A percentile compares a stretch with the other conserved stretches of the same genome.
phyloP scores from a whole-genome alignment of 2,797 vertebrate genomes.

The Acanthiza pusilla region DNA sequence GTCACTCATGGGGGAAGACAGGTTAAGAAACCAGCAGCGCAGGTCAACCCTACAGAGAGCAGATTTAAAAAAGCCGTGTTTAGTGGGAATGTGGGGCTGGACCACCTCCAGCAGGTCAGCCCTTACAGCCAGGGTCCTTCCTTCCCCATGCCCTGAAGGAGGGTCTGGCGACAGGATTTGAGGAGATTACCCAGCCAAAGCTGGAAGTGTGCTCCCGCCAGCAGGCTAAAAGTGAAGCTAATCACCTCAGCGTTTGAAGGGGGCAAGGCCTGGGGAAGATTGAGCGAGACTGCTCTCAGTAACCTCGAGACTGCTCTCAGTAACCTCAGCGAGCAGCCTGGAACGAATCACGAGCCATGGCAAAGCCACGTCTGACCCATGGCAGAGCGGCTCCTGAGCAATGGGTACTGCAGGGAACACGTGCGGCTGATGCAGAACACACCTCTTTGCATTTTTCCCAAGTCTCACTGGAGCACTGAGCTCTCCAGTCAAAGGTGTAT shows the following conservation, averaged over 20 bases:
- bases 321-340: neutral
- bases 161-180: conserved; percentile 1
- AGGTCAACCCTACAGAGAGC: neutral
- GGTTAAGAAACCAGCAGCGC: neutral
- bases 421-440: rapidly evolving
- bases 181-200: conserved; percentile 37
- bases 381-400: neutral
- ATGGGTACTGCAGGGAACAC: neutral
- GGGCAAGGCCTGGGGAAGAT: neutral
- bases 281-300: neutral
- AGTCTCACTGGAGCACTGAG: neutral
- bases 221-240: conserved; percentile 47
- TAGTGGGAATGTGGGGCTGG: neutral
- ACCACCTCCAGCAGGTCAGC: neutral
- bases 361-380: neutral
- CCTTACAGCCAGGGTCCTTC: neutral
- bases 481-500: neutral
- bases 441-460: too few relatives aligned
- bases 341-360: rapidly evolving
- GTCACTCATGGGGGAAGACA: neutral
- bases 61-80: neutral
- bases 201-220: neutral
- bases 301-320: neutral
- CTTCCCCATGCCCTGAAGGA: neutral
- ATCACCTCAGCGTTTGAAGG: conserved; percentile 18